Evolutionary conservation across 2,888 invertebrate genomes (phyloP).

Genomic region (Dione vanillae): DNA sequence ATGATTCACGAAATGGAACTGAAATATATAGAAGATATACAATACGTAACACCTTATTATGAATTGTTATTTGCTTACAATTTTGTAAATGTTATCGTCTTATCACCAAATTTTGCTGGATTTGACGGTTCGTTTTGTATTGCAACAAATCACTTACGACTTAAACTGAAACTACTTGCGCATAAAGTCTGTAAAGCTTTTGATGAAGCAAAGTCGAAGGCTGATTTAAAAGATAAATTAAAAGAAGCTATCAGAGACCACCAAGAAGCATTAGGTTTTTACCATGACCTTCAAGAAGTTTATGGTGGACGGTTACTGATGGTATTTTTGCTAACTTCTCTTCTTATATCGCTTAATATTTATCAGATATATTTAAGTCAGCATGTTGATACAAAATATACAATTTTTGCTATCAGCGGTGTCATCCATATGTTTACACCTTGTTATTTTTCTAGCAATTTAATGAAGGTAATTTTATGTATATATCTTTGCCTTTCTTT

Average conservation of each 20-base stretch:
- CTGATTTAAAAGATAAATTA: slow-evolving; percentile 55
- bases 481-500: no score
- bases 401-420: slow-evolving; percentile 59
- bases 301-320: slow-evolving; percentile 67
- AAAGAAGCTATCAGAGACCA: slow-evolving; percentile 62
- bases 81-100: slow-evolving; percentile 55
- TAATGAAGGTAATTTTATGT: slow-evolving; percentile 68
- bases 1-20: slow-evolving; percentile 72
- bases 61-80: slow-evolving; percentile 65
- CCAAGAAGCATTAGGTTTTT: slow-evolving; percentile 62
- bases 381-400: slow-evolving; percentile 61
- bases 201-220: slow-evolving; percentile 50
- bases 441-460: slow-evolving; percentile 63
- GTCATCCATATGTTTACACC: slow-evolving; percentile 66
- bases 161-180: slow-evolving; percentile 65
- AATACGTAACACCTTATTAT: slow-evolving; percentile 66
- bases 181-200: slow-evolving; percentile 61
- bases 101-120: slow-evolving; percentile 63
- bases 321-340: slow-evolving; percentile 62
- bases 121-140: slow-evolving; percentile 72
- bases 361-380: slow-evolving; percentile 62
- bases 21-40: slow-evolving; percentile 61
- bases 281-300: slow-evolving; percentile 59
- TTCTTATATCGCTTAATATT: slow-evolving; percentile 65
- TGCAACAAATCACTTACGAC: slow-evolving; percentile 62